Conservation (phyloP, 1,140 invertebrate species). For the Tribolium madens region DNA sequence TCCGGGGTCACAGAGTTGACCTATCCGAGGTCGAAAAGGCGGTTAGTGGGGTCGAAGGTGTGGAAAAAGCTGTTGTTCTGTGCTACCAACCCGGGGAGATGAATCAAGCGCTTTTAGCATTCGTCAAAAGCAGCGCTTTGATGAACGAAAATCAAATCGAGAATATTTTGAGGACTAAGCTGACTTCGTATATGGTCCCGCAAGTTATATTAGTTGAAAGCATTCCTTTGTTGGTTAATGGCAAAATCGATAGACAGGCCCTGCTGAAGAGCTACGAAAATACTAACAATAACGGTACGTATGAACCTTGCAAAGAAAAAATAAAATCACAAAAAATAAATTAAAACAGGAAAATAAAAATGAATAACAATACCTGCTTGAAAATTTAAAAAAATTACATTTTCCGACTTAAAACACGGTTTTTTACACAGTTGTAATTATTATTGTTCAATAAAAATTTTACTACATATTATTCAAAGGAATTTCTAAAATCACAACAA, state of each 20-base stretch:
- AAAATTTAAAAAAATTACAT: too few species aligned
- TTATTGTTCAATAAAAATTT: too few species aligned
- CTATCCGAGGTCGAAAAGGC: constrained; percentile 85
- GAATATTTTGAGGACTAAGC: constrained; percentile 70
- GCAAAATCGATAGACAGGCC: constrained; percentile 85
- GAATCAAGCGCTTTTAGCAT: constrained; percentile 79
- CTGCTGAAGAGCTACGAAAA: constrained; percentile 80
- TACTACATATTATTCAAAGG: too few species aligned
- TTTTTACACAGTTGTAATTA: too few species aligned
- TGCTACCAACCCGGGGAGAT: constrained; percentile 82
- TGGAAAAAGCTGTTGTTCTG: constrained; percentile 72
- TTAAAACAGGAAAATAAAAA: too few species aligned
- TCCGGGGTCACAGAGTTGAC: constrained; percentile 87
- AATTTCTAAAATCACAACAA: too few species aligned
- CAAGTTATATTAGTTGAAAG: constrained; percentile 79
- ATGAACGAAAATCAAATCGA: constrained; percentile 75
- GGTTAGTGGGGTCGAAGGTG: constrained; percentile 68
- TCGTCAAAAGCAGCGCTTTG: constrained; percentile 73
- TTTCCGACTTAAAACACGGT: too few species aligned
- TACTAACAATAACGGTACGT: constrained; percentile 73
- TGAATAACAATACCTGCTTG: too few species aligned
- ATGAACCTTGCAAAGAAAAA: background rate
- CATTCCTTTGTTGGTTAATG: constrained; percentile 85
- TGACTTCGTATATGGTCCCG: constrained; percentile 84
- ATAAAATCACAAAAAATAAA: too few species aligned